A percentile compares a stretch with the other conserved stretches of the same genome.
Evolutionary conservation across 1,140 invertebrate genomes (phyloP).

Genomic region (Hylyphantes graminicola): DNA sequence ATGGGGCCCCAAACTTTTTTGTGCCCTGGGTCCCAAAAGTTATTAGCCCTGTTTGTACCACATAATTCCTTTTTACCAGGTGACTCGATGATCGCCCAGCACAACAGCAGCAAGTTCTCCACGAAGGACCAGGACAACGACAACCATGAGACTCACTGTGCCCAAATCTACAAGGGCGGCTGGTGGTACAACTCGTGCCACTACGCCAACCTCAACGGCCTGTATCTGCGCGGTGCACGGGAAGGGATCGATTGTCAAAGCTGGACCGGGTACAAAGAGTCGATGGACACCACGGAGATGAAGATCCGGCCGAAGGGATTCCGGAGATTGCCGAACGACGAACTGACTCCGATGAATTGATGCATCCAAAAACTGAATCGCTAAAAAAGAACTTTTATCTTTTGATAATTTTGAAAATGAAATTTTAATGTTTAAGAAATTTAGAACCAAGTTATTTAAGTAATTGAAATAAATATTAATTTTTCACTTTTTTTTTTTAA

Average conservation of each 20-base stretch:
- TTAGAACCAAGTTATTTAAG: too few species aligned
- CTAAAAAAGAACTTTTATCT: too few species aligned
- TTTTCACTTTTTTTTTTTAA: too few species aligned
- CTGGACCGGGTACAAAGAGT: constrained; percentile 31
- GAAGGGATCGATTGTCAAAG: constrained; percentile 61
- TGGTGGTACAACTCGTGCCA: constrained; percentile 66
- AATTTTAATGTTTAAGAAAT: too few species aligned
- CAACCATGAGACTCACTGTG: constrained; percentile 58
- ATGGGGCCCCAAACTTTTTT: background rate
- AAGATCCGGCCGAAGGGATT: too few species aligned
- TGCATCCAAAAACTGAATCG: too few species aligned
- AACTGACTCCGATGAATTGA: too few species aligned
- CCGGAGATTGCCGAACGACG: too few species aligned
- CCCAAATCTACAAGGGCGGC: constrained; percentile 61
- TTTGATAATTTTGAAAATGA: too few species aligned
- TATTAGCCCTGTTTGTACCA: background rate
- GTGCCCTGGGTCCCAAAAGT: background rate
- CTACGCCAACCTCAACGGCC: constrained; percentile 60
- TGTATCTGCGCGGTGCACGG: constrained; percentile 39
- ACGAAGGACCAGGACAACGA: constrained; percentile 63
- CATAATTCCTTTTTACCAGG: constrained; percentile 15
- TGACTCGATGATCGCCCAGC: constrained; percentile 57
- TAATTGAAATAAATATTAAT: too few species aligned
- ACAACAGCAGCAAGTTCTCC: constrained; percentile 62
- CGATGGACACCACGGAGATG: constrained; percentile 16